Percentiles rank a stretch among this genome's conserved stretches.
phyloP scores from a whole-genome alignment of 2,113 vertebrate species.

The Geothlypis trichas region DNA sequence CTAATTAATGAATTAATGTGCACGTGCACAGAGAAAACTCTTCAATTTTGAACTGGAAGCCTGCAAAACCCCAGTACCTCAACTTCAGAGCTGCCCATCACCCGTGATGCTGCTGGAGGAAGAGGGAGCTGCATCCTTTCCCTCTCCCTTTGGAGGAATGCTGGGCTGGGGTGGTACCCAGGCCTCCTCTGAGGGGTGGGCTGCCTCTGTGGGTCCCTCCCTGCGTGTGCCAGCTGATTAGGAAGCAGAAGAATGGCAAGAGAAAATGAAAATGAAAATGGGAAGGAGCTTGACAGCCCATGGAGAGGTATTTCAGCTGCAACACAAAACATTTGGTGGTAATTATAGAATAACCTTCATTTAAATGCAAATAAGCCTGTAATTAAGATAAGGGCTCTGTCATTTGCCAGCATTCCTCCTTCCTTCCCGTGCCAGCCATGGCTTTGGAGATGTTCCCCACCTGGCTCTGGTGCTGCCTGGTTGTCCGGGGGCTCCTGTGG shows the following conservation, averaged over 20 bases:
- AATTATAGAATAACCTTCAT: constrained; percentile 86
- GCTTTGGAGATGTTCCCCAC: constrained; percentile 67
- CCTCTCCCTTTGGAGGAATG: background rate
- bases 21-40: accelerated
- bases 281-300: constrained; percentile 79
- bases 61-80: background rate
- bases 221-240: constrained; percentile 63
- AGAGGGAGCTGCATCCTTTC: background rate
- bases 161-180: background rate
- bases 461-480: constrained; percentile 58
- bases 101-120: accelerated
- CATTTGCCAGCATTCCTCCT: constrained; percentile 71
- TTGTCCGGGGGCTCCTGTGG: constrained; percentile 25
- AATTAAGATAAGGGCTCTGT: constrained; percentile 84
- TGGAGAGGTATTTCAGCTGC: constrained; percentile 81
- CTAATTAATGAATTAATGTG: background rate
- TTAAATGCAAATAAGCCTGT: constrained; percentile 86
- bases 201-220: background rate
- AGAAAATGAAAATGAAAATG: constrained; percentile 76
- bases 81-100: background rate
- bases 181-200: background rate
- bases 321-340: constrained; percentile 80
- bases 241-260: constrained; percentile 73
- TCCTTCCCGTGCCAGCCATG: constrained; percentile 46
- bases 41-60: background rate